Conservation (phyloP, 1,140 invertebrate genomes). For the Zaprionus inermis region DNA sequence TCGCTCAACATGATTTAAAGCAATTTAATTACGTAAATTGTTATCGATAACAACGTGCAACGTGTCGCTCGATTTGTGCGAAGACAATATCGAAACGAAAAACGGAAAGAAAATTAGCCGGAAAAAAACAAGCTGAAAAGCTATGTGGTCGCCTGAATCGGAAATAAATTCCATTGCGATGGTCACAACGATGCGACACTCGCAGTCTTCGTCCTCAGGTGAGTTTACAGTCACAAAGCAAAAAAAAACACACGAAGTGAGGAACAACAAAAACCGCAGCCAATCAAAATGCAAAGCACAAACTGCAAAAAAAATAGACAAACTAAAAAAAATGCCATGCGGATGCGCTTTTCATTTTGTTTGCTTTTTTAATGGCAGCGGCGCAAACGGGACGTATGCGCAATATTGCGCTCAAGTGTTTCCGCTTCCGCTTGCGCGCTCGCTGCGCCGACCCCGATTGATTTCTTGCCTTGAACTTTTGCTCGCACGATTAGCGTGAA, state of each 20-base stretch:
- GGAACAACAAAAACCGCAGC: not conserved
- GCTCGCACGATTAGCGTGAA: slow-evolving; percentile 22
- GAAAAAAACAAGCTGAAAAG: not conserved
- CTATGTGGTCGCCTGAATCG: slow-evolving; percentile 83
- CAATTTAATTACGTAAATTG: slow-evolving; percentile 15
- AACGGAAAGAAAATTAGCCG: slow-evolving; percentile 49
- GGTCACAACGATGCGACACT: slow-evolving; percentile 84
- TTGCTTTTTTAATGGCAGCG: slow-evolving; percentile 29
- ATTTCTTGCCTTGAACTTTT: slow-evolving; percentile 46
- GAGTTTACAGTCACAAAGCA: slow-evolving; percentile 36
- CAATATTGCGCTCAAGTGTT: slow-evolving; percentile 60
- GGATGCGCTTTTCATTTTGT: slow-evolving; percentile 34
- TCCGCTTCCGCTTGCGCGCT: slow-evolving; percentile 36
- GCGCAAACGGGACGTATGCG: slow-evolving; percentile 54
- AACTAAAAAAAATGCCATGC: slow-evolving; percentile 5
- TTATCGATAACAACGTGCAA: slow-evolving; percentile 16
- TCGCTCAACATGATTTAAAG: slow-evolving; percentile 49
- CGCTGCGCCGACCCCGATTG: slow-evolving; percentile 24
- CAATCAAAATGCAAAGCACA: slow-evolving; percentile 47
- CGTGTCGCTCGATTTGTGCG: slow-evolving; percentile 17
- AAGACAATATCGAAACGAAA: slow-evolving; percentile 16
- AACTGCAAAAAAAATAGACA: not conserved
- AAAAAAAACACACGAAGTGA: not conserved
- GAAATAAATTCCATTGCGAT: slow-evolving; percentile 85
- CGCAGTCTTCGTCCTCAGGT: slow-evolving; percentile 85